phyloP scores from a whole-genome alignment of 2,888 invertebrate species.

The Yponomeuta cagnagella region DNA sequence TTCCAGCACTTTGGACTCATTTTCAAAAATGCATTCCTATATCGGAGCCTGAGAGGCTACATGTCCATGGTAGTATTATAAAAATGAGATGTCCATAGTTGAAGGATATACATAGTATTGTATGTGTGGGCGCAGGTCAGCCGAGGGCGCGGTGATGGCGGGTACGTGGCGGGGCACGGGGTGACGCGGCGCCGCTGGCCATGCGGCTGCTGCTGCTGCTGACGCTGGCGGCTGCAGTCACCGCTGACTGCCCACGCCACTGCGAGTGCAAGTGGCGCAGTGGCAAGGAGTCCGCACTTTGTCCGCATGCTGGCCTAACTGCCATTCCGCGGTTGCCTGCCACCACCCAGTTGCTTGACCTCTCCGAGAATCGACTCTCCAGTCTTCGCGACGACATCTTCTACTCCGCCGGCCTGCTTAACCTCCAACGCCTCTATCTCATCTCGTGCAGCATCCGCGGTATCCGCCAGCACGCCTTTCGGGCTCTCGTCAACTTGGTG shows the following conservation, averaged over 20 bases:
- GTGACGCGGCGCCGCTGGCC: slow-evolving; percentile 53
- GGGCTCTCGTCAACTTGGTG: slow-evolving; percentile 86
- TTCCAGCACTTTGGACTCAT: no score
- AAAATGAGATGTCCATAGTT: no score
- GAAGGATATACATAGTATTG: background rate
- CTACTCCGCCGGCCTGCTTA: slow-evolving; percentile 82
- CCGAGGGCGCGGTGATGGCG: slow-evolving; percentile 1
- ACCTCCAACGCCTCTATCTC: slow-evolving; percentile 87
- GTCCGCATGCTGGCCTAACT: slow-evolving; percentile 84
- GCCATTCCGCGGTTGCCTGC: slow-evolving; percentile 83
- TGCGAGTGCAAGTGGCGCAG: slow-evolving; percentile 94
- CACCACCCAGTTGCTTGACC: slow-evolving; percentile 86
- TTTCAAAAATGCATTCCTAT: no score
- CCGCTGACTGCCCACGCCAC: slow-evolving; percentile 81
- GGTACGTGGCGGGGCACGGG: slow-evolving; percentile 49
- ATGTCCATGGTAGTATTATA: no score
- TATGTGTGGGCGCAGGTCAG: background rate
- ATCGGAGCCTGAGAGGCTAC: no score
- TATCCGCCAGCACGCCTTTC: slow-evolving; percentile 84
- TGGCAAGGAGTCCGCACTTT: slow-evolving; percentile 89
- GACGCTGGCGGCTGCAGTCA: slow-evolving; percentile 65
- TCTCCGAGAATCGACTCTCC: slow-evolving; percentile 83
- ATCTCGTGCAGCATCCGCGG: slow-evolving; percentile 81
- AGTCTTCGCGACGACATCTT: slow-evolving; percentile 83
- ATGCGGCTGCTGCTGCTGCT: slow-evolving; percentile 76